A percentile compares a stretch with the other conserved stretches of the same genome.
Conservation (phyloP, 1,140 invertebrate genomes). For the Sitophilus oryzae region DNA sequence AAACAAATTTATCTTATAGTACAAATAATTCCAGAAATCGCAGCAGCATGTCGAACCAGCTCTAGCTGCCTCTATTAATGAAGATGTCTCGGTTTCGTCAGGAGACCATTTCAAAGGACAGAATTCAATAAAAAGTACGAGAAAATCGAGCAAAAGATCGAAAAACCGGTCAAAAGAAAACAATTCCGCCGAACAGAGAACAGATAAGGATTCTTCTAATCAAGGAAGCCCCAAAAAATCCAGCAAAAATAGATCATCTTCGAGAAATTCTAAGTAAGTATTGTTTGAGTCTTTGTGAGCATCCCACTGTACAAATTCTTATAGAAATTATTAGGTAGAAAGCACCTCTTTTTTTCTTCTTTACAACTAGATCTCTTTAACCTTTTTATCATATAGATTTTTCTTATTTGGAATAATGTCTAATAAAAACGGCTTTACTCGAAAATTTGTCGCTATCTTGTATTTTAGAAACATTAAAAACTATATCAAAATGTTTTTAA, state of each 20-base stretch:
- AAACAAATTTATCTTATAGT: constrained; percentile 7
- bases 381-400: no score
- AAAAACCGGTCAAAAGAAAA: constrained; percentile 41
- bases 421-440: no score
- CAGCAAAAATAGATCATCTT: constrained; percentile 20
- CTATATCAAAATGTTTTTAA: no score
- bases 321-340: no score
- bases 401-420: no score
- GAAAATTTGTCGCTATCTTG: no score
- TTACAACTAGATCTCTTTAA: no score
- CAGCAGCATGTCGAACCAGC: constrained; percentile 56
- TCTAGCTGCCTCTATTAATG: constrained; percentile 49
- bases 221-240: constrained; percentile 35
- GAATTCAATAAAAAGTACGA: constrained; percentile 49
- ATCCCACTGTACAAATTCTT: no score
- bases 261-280: constrained; percentile 33
- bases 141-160: constrained; percentile 46
- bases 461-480: no score
- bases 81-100: constrained; percentile 50
- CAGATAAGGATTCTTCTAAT: constrained; percentile 28
- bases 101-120: constrained; percentile 45
- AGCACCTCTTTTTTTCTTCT: no score
- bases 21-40: no score
- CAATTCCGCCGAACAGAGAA: constrained; percentile 34
- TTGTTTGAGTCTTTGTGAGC: background rate